These are phyloP conservation scores for Apotomis turbidana DNA, from an alignment of 2,888 invertebrate species.

Conservation along the genomic window DNA sequence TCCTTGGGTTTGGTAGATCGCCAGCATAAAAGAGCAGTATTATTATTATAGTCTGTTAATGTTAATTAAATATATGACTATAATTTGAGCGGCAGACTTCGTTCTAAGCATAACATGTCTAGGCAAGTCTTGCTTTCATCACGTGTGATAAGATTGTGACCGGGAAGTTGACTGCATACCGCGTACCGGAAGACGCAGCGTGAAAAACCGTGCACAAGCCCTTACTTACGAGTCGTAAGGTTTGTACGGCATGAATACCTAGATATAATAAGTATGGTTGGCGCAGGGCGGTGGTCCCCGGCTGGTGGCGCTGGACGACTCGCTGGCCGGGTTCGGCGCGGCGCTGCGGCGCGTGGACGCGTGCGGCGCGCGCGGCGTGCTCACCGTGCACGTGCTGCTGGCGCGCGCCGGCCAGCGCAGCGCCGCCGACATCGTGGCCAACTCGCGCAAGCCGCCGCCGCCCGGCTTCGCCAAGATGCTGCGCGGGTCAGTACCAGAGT, in stretches of 20 bases:
- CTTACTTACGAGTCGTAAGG: background rate
- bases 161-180: too few relatives aligned
- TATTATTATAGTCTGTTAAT: too few relatives aligned
- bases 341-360: slow-evolving; percentile 94
- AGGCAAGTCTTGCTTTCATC: too few relatives aligned
- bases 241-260: background rate
- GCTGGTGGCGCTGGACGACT: slow-evolving; percentile 88
- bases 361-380: slow-evolving; percentile 93
- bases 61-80: too few relatives aligned
- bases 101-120: too few relatives aligned
- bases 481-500: slow-evolving; percentile 56
- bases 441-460: slow-evolving; percentile 89
- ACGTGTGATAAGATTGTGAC: too few relatives aligned
- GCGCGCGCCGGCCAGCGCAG: slow-evolving; percentile 93
- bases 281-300: slow-evolving; percentile 74
- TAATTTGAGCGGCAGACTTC: too few relatives aligned
- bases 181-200: too few relatives aligned
- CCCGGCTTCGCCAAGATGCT: slow-evolving; percentile 83
- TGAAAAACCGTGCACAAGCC: too few relatives aligned
- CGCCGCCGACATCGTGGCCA: slow-evolving; percentile 91
- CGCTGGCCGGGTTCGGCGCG: slow-evolving; percentile 87
- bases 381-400: slow-evolving; percentile 97
- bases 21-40: too few relatives aligned
- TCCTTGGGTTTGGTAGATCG: too few relatives aligned
- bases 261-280: background rate